These are phyloP conservation scores for Hapalemur alaotrensis DNA, from an alignment of 2,797 vertebrate genomes.

Conservation along the genomic window DNA sequence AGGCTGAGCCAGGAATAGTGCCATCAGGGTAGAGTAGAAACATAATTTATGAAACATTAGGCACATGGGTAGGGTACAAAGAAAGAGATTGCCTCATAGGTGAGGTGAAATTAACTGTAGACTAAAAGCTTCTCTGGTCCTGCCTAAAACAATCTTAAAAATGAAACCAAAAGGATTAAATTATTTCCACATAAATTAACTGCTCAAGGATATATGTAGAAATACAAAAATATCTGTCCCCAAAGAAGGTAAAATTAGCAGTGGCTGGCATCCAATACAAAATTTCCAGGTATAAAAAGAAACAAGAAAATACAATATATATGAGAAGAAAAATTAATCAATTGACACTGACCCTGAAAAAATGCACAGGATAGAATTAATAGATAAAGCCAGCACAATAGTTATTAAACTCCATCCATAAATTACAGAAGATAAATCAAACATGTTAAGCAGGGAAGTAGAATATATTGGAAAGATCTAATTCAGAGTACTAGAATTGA, in stretches of 20 bases:
- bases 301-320: background rate
- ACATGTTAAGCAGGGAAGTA: background rate
- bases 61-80: background rate
- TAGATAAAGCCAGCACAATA: background rate
- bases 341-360: background rate
- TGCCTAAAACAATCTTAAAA: background rate
- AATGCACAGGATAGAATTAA: background rate
- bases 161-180: background rate
- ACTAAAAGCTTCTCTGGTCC: background rate
- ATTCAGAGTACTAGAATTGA: background rate
- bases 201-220: background rate
- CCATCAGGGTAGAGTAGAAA: background rate
- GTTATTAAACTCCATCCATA: background rate
- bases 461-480: background rate
- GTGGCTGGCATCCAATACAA: background rate
- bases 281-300: background rate
- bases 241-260: background rate
- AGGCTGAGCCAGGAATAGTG: background rate
- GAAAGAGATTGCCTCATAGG: background rate
- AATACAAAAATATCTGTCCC: background rate
- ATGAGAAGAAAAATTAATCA: background rate
- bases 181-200: background rate
- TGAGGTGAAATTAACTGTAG: background rate
- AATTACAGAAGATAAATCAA: background rate
- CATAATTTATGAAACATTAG: background rate